A percentile compares a stretch with the other conserved stretches of the same genome.
Evolutionary conservation across 2,797 vertebrate genomes (phyloP).

Genomic region (Platalea minor): DNA sequence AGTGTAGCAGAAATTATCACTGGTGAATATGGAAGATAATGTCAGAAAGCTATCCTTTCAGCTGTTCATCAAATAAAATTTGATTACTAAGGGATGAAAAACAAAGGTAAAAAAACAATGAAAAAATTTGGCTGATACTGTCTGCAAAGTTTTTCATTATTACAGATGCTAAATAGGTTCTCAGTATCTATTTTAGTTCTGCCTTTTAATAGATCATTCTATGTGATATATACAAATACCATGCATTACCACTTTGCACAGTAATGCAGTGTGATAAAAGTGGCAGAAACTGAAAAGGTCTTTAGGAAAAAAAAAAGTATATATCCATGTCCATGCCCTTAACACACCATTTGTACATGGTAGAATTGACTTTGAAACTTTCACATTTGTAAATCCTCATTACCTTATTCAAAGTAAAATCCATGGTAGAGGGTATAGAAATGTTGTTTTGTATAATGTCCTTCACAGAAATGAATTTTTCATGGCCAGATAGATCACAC

Average conservation of each 20-base stretch:
- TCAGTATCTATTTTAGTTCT: background rate
- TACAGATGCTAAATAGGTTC: background rate
- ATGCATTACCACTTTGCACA: background rate
- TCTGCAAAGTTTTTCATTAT: background rate
- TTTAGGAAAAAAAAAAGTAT: background rate
- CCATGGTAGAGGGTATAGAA: background rate
- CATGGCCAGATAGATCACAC: background rate
- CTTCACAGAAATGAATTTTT: background rate
- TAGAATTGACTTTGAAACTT: background rate
- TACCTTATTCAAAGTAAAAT: background rate
- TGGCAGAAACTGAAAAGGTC: background rate
- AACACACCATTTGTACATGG: background rate
- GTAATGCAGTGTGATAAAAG: background rate
- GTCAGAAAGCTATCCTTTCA: background rate
- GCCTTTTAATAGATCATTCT: background rate
- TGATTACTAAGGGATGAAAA: background rate
- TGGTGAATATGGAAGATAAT: background rate
- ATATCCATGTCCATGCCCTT: background rate
- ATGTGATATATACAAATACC: background rate
- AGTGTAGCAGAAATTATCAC: background rate
- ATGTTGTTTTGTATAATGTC: background rate
- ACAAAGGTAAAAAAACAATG: background rate
- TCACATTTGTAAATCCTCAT: background rate
- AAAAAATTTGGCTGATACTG: background rate
- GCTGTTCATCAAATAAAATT: background rate